Conservation (phyloP, 2,888 invertebrate genomes). For the Rotaria magnacalcarata region DNA sequence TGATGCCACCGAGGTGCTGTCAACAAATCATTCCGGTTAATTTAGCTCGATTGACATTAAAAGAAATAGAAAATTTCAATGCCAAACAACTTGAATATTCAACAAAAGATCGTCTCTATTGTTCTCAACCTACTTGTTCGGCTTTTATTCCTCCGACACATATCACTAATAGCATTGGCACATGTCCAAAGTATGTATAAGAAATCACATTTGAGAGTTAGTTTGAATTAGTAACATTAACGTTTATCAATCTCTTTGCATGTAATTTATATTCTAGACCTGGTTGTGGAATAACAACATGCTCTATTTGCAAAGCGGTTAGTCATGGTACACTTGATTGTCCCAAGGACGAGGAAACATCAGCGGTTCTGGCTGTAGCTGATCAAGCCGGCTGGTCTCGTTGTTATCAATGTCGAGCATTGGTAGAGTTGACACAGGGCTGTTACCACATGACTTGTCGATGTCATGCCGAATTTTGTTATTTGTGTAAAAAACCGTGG, state of each 20-base stretch:
- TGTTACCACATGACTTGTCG: not conserved
- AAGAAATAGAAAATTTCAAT: no score
- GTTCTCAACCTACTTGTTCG: not conserved
- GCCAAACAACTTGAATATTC: no score
- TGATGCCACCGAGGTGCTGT: not conserved
- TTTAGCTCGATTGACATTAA: not conserved
- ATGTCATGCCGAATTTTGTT: constrained; percentile 13
- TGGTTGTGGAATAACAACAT: not conserved
- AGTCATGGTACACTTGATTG: not conserved
- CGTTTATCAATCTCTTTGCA: no score
- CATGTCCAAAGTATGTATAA: not conserved
- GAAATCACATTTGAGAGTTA: not conserved
- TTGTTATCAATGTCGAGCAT: not conserved
- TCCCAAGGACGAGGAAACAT: not conserved
- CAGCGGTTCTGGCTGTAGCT: not conserved
- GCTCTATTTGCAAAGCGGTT: not conserved
- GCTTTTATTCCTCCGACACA: no score
- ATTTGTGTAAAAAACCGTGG: not conserved
- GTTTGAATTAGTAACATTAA: no score
- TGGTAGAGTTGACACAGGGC: not conserved
- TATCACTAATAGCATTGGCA: no score
- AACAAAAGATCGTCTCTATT: not conserved
- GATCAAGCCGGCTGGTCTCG: not conserved
- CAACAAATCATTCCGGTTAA: not conserved
- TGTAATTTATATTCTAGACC: not conserved